Evolutionary conservation across 2,797 vertebrate genomes (phyloP).

Genomic region (Premnoplex brunnescens): DNA sequence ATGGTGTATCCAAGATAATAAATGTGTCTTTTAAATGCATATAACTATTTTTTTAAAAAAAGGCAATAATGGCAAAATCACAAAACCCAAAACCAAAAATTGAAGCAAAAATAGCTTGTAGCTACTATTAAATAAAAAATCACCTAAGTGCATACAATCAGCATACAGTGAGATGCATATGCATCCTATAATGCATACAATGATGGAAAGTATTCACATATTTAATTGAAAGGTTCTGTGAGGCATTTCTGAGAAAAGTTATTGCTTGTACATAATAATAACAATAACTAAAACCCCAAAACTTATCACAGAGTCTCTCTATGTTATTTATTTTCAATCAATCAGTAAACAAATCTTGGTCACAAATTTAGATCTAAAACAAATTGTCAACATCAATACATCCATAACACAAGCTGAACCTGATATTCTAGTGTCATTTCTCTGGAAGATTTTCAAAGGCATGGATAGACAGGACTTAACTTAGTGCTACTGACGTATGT

Average conservation of each 20-base stretch:
- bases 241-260: neutral
- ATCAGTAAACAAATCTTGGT: neutral
- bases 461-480: neutral
- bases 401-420: neutral
- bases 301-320: neutral
- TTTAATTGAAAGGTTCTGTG: neutral
- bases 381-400: neutral
- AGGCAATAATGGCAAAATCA: neutral
- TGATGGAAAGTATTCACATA: neutral
- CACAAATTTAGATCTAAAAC: neutral
- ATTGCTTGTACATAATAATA: neutral
- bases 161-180: neutral
- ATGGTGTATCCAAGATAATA: neutral
- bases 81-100: neutral
- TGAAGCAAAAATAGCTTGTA: neutral
- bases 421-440: neutral
- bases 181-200: neutral
- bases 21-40: neutral
- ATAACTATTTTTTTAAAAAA: neutral
- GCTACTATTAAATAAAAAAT: neutral
- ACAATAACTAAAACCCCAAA: neutral
- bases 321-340: neutral
- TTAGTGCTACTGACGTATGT: neutral
- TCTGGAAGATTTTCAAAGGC: neutral
- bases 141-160: neutral